Percentiles rank a stretch among this genome's conserved stretches.
Evolutionary conservation across 1,140 invertebrate genomes (phyloP).

Genomic region (Babylonia areolata): DNA sequence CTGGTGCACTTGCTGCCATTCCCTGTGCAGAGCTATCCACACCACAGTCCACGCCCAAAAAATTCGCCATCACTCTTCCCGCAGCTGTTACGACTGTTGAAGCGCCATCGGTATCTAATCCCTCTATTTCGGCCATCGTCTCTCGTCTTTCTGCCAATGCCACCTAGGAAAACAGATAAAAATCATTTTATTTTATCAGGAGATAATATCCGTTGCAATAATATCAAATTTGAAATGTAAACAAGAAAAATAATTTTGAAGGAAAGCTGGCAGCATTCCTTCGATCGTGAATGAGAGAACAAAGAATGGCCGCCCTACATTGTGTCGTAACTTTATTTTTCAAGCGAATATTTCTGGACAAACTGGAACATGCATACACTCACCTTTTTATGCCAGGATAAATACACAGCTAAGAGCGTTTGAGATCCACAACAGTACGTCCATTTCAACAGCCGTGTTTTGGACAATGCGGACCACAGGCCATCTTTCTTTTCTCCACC

Average conservation of each 20-base stretch:
- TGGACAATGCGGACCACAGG: constrained; percentile 4
- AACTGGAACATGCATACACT: neutral
- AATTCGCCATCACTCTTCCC: constrained; percentile 28
- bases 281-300: too few relatives aligned
- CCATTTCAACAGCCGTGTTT: constrained; percentile 3
- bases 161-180: too few relatives aligned
- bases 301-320: neutral
- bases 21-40: constrained; percentile 14
- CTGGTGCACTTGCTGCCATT: neutral
- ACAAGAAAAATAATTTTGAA: neutral
- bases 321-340: too few relatives aligned
- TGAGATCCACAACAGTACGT: neutral
- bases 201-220: too few relatives aligned
- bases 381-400: neutral
- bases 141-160: too few relatives aligned
- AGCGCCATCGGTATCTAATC: neutral
- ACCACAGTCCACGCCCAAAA: constrained; percentile 26
- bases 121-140: neutral
- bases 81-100: constrained; percentile 15
- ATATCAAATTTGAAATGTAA: too few relatives aligned
- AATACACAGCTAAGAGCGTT: neutral
- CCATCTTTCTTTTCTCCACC: constrained; percentile 30
- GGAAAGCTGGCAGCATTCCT: neutral
- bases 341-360: neutral
- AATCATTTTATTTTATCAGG: too few relatives aligned